Base-by-base conservation (phyloP, 1,140 invertebrate genomes). In the Bilobella aurantiaca region DNA sequence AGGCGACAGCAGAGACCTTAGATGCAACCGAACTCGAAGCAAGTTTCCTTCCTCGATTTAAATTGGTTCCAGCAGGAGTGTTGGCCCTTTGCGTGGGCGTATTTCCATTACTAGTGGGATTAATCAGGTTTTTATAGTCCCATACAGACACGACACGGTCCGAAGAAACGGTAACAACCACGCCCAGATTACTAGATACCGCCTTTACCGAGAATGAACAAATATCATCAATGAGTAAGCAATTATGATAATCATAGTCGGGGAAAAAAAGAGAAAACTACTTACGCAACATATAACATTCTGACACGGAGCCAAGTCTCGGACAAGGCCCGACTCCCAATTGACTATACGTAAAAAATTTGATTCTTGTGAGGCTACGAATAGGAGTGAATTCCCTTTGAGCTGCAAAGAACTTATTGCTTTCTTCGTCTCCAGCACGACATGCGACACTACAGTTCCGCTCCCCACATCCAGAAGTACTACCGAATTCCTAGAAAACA, bases 1-100 rank as follows among this genome's bases (percentile, higher is more conserved):
- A 89, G 21, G 86, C 85, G 62, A 93, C 81, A 70, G 87, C 88
- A 14, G 89, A 70, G 2, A 73, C 67, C 67, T 73, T 73, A 29
- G 64, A 70, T 1, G 71, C 66, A 18, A 73, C 71, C 1, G 71
- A 73, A 64, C 71, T 73, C 23, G 71, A 73, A 27, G 71, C 71
- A 42, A 73, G 37, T 58, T 73, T 73, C 23, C 69, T 58, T 21
- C 68, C 71, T 5, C 71, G 62, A 57, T 37, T 62, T 18, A 8
- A 27, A 16, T 53, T 66, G 42, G 58, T 66, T 16, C 71, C 71
- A 3, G n/a, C n/a, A n/a, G 71, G 71, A 16, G 71, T 72, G 34
- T 46, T 62, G 12, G 63, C 59, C 18, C 32, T 12, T 8, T 14
- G 59, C 3, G 62, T 65, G 3, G 68, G 69, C 1, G 69, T 65